Conservation (phyloP, 1,140 invertebrate genomes). For the Anoplolepis gracilipes region DNA sequence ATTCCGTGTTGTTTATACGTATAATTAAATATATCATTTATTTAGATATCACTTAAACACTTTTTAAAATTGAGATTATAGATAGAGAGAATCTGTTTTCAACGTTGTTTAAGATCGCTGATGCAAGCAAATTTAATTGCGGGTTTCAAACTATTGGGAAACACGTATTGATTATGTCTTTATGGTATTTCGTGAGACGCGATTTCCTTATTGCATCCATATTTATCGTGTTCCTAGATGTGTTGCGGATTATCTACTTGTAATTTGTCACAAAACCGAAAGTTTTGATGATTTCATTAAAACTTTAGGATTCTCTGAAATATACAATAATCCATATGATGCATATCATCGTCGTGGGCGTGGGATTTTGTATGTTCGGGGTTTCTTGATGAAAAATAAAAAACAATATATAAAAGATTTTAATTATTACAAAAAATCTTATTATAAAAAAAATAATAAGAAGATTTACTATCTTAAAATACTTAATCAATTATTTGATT, state of each 20-base stretch:
- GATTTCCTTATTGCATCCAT: slow-evolving; percentile 22
- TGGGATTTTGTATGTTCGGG: neutral
- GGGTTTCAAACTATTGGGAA: neutral
- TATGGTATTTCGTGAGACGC: slow-evolving; percentile 17
- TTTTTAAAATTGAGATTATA: neutral
- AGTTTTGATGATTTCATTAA: slow-evolving; percentile 70
- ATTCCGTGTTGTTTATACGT: neutral
- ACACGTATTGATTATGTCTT: slow-evolving; percentile 40
- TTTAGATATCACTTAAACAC: neutral
- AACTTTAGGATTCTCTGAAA: slow-evolving; percentile 40
- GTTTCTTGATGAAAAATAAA: slow-evolving; percentile 4
- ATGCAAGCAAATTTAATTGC: neutral
- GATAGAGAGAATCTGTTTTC: neutral
- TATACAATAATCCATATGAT: neutral
- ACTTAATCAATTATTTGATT: neutral
- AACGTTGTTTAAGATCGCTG: neutral
- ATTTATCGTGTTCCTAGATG: slow-evolving; percentile 8
- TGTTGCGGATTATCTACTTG: slow-evolving; percentile 61
- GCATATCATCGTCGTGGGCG: neutral
- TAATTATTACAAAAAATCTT: neutral
- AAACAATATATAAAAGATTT: neutral
- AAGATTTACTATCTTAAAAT: neutral
- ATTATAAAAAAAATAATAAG: too few relatives aligned
- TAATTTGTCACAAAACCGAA: slow-evolving; percentile 62
- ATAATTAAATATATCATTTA: neutral